These are phyloP conservation scores for Craniophora ligustri DNA, from an alignment of 2,888 invertebrate species.

Conservation along the genomic window DNA sequence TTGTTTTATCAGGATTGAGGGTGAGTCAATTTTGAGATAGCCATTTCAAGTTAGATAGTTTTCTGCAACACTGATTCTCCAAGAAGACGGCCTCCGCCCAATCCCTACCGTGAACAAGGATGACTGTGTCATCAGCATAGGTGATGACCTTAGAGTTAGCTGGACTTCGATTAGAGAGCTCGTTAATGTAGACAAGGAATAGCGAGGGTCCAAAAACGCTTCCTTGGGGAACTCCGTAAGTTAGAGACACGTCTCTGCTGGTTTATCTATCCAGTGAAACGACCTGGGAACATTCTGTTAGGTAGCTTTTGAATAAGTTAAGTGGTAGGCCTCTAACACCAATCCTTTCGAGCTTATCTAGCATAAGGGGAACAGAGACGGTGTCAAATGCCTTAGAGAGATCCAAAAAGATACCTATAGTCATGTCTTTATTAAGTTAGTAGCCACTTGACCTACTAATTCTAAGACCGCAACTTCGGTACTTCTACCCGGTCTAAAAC, in stretches of 20 bases:
- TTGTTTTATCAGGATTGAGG: not conserved
- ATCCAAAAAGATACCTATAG: not conserved
- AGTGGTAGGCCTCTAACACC: not conserved
- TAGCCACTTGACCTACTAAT: too few species aligned
- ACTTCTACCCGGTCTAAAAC: too few species aligned
- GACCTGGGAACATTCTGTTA: not conserved
- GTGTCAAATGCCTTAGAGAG: too few species aligned
- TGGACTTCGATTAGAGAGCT: not conserved
- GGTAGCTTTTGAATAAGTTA: not conserved
- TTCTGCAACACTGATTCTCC: not conserved
- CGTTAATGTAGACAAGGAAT: not conserved
- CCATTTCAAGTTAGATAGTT: not conserved
- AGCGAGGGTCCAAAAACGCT: not conserved
- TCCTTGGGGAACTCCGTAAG: too few species aligned
- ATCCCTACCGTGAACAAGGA: not conserved
- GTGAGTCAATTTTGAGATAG: not conserved
- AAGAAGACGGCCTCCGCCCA: not conserved
- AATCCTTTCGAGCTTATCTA: constrained; percentile 18
- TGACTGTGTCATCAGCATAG: not conserved
- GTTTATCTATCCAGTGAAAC: not conserved
- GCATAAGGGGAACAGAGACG: constrained; percentile 23
- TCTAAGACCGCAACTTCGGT: too few species aligned
- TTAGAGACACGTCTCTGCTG: not conserved
- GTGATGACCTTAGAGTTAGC: not conserved
- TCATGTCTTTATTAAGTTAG: too few species aligned